phyloP scores from a whole-genome alignment of 2,797 vertebrate species.

The Emydoidea blandingii region DNA sequence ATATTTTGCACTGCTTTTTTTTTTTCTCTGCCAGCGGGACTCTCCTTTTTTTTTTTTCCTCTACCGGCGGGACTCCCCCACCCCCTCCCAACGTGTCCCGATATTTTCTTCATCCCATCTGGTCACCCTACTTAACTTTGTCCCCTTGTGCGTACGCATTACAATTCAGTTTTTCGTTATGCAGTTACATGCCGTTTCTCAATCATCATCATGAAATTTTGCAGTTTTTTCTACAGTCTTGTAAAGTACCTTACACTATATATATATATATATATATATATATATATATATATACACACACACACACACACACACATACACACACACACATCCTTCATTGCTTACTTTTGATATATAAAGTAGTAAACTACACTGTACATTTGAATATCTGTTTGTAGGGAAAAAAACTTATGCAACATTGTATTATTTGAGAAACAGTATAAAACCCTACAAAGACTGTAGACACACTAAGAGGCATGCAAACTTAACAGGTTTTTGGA shows the following conservation, averaged over 20 bases:
- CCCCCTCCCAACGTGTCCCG: too few relatives aligned
- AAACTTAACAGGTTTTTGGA: neutral
- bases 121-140: neutral
- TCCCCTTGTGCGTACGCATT: neutral
- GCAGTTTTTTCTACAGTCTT: neutral
- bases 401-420: neutral
- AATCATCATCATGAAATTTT: neutral
- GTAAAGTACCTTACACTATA: neutral
- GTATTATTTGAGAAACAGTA: neutral
- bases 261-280: too few relatives aligned
- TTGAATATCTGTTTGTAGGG: neutral
- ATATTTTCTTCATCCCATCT: too few relatives aligned
- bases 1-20: too few relatives aligned
- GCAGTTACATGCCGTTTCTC: neutral
- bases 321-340: neutral
- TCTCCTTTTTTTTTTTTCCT: too few relatives aligned
- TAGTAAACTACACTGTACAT: neutral
- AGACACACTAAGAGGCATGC: neutral
- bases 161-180: neutral
- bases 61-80: too few relatives aligned
- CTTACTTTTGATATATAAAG: neutral
- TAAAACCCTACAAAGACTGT: neutral
- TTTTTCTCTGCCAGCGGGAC: too few relatives aligned
- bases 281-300: too few relatives aligned
- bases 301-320: accelerated